Conservation (phyloP, 2,797 vertebrate species). For the Lutjanus argentimaculatus region DNA sequence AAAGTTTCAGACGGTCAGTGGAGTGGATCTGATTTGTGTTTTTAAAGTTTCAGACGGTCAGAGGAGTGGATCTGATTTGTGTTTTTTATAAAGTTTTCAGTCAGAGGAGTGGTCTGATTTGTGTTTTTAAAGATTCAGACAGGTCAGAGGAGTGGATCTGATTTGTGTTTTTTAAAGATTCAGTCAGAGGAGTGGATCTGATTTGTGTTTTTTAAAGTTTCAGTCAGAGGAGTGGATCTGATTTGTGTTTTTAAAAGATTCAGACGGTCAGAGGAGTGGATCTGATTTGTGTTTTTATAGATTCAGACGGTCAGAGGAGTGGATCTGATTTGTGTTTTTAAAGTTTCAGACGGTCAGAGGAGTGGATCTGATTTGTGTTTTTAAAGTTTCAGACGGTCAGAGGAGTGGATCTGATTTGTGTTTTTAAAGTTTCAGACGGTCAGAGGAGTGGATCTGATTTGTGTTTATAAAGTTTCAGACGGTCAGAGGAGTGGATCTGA, state of each 20-base stretch:
- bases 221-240: too few species aligned
- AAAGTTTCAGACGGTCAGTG: not conserved
- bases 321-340: not conserved
- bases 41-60: not conserved
- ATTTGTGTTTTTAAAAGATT: not conserved
- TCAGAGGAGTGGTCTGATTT: too few species aligned
- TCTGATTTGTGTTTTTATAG: not conserved
- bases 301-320: not conserved
- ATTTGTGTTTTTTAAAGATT: not conserved
- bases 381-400: not conserved
- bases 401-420: not conserved
- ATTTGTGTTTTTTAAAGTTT: not conserved
- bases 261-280: too few species aligned
- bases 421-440: not conserved
- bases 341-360: not conserved
- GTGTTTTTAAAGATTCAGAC: not conserved
- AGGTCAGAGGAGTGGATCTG: too few species aligned
- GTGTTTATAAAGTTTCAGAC: not conserved
- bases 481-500: too few species aligned
- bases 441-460: too few species aligned
- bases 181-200: too few species aligned
- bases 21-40: not conserved
- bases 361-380: not conserved
- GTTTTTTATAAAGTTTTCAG: not conserved
- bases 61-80: too few species aligned